Evolutionary conservation across 2,797 vertebrate genomes (phyloP).

Genomic region (Eulemur albifrons): DNA sequence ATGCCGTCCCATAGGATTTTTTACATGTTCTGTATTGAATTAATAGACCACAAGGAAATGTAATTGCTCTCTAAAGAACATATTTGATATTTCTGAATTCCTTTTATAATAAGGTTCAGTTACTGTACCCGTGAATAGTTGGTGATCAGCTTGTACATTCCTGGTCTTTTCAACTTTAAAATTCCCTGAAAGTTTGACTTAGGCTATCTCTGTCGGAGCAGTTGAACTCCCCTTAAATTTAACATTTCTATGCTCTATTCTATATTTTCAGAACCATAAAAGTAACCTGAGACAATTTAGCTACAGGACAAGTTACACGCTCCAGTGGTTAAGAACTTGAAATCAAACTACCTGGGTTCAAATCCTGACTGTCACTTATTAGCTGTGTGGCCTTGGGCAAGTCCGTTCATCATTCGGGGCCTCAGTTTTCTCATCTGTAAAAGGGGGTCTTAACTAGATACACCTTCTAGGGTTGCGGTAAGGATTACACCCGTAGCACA

Average conservation of each 20-base stretch:
- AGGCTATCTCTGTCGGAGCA: not conserved
- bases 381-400: not conserved
- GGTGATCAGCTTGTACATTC: not conserved
- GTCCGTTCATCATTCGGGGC: not conserved
- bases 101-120: not conserved
- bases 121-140: not conserved
- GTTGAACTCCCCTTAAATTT: not conserved
- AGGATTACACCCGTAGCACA: not conserved
- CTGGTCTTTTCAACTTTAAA: not conserved
- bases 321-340: not conserved
- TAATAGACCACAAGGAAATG: not conserved
- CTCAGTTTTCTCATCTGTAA: not conserved
- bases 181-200: not conserved
- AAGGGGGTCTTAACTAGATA: not conserved
- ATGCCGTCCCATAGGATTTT: not conserved
- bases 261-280: not conserved
- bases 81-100: constrained; percentile 39
- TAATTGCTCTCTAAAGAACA: not conserved
- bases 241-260: not conserved
- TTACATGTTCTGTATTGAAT: not conserved
- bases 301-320: not conserved
- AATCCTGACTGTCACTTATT: not conserved
- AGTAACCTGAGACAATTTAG: not conserved
- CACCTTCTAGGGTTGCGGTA: not conserved
- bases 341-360: not conserved